Evolutionary conservation across 2,797 vertebrate genomes (phyloP).

Genomic region (Pachyuromys duprasi): DNA sequence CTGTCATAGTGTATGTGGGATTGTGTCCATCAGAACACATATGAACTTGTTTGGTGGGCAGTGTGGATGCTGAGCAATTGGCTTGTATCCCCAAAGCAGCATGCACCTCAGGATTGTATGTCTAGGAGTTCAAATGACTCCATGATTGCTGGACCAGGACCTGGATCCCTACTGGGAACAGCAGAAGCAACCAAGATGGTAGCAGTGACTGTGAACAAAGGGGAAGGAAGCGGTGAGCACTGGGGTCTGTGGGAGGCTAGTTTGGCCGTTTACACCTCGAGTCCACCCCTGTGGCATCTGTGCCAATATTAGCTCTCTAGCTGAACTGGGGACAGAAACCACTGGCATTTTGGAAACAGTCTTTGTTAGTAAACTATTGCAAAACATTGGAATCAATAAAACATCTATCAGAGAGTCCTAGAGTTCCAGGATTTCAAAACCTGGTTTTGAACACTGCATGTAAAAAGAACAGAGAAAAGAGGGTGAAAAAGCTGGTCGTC

Average conservation of each 20-base stretch:
- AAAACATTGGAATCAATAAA: background rate
- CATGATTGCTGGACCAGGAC: background rate
- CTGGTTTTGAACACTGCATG: background rate
- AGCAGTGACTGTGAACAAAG: background rate
- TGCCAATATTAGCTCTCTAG: background rate
- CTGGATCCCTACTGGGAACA: background rate
- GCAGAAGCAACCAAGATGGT: background rate
- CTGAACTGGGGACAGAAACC: background rate
- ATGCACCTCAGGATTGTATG: rapidly evolving
- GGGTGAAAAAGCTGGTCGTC: background rate
- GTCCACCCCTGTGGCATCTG: background rate
- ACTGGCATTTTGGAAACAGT: background rate
- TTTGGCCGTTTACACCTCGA: background rate
- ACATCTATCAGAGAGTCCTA: background rate
- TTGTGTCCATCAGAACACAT: rapidly evolving
- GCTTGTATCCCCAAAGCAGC: background rate
- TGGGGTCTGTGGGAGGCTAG: background rate
- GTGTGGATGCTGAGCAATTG: background rate
- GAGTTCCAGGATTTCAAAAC: background rate
- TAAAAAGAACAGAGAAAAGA: background rate
- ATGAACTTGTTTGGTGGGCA: rapidly evolving
- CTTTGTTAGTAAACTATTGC: background rate
- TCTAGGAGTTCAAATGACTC: background rate
- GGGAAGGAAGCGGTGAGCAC: rapidly evolving
- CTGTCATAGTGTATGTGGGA: too few relatives aligned